A percentile compares a stretch with the other conserved stretches of the same genome.
Evolutionary conservation across 2,113 vertebrate genomes (phyloP).

Genomic region (Gadus macrocephalus): DNA sequence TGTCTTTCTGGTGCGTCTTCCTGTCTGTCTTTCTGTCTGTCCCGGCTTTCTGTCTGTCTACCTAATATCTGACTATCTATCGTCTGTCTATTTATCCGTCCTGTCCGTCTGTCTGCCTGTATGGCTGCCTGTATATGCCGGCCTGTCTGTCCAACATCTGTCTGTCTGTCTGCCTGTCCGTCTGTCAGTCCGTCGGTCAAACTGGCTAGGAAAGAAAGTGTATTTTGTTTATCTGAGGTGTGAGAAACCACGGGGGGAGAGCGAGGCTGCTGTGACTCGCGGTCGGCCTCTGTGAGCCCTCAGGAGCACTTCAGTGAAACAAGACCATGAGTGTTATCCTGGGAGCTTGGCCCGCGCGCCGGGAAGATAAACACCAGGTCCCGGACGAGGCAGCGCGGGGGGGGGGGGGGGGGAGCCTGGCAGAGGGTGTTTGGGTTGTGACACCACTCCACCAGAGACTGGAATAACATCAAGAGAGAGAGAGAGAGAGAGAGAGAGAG

Average conservation of each 20-base stretch:
- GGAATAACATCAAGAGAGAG: conserved; percentile 55
- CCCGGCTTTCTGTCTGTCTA: not conserved
- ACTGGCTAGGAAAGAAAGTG: too few relatives aligned
- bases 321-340: too few relatives aligned
- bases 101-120: too few relatives aligned
- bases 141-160: not conserved
- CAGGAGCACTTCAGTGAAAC: too few relatives aligned
- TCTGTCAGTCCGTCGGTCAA: not conserved
- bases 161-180: not conserved
- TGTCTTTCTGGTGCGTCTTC: not conserved
- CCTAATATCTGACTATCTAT: not conserved
- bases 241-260: too few relatives aligned
- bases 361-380: too few relatives aligned
- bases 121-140: not conserved
- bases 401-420: conserved; percentile 6
- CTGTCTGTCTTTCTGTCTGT: not conserved
- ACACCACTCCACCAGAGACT: conserved; percentile 43
- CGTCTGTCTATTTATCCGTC: not conserved
- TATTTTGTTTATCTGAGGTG: too few relatives aligned
- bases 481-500: too few relatives aligned
- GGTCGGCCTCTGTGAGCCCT: too few relatives aligned
- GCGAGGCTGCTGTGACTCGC: too few relatives aligned
- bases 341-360: too few relatives aligned
- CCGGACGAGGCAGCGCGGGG: too few relatives aligned
- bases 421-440: conserved; percentile 42